A percentile compares a stretch with the other conserved stretches of the same genome.
phyloP scores from a whole-genome alignment of 1,140 invertebrate species.

The Meloidogyne hapla region DNA sequence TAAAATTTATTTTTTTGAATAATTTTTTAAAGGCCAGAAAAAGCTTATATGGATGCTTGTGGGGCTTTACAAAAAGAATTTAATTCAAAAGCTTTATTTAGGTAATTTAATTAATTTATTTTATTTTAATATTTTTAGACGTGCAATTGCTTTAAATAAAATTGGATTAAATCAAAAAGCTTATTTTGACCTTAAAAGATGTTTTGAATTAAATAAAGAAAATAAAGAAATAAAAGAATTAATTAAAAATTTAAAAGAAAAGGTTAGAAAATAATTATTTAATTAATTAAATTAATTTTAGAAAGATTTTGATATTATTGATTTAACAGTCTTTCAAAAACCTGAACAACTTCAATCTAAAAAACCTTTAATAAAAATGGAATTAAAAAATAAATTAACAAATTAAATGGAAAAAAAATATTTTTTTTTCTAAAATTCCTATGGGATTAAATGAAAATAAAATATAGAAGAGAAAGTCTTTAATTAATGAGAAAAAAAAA shows the following conservation, averaged over 20 bases:
- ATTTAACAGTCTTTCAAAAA: constrained; percentile 24
- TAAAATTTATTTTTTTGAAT: background rate
- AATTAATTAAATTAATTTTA: background rate
- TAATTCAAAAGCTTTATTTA: constrained; percentile 5
- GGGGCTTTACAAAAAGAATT: constrained; percentile 12
- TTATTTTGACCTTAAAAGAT: background rate
- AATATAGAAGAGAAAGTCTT: no score
- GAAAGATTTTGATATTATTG: background rate
- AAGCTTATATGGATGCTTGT: constrained; percentile 25
- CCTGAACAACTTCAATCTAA: constrained; percentile 23
- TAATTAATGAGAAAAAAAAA: no score
- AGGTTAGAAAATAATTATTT: background rate
- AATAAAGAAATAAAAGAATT: constrained; percentile 18
- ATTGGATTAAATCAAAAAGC: constrained; percentile 17
- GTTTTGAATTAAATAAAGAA: background rate
- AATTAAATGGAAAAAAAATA: no score
- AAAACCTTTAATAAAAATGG: constrained; percentile 15
- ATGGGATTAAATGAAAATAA: no score
- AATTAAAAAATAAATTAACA: constrained; percentile 2
- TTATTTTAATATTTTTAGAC: constrained; percentile 19
- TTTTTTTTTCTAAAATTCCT: no score
- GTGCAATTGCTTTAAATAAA: constrained; percentile 17
- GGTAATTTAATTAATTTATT: background rate
- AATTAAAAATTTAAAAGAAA: constrained; percentile 5
- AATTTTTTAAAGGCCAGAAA: constrained; percentile 21